Percentiles rank a stretch among this genome's conserved stretches.
These are phyloP conservation scores for Lepidothrix coronata DNA, from an alignment of 2,113 vertebrate genomes.

Conservation along the genomic window DNA sequence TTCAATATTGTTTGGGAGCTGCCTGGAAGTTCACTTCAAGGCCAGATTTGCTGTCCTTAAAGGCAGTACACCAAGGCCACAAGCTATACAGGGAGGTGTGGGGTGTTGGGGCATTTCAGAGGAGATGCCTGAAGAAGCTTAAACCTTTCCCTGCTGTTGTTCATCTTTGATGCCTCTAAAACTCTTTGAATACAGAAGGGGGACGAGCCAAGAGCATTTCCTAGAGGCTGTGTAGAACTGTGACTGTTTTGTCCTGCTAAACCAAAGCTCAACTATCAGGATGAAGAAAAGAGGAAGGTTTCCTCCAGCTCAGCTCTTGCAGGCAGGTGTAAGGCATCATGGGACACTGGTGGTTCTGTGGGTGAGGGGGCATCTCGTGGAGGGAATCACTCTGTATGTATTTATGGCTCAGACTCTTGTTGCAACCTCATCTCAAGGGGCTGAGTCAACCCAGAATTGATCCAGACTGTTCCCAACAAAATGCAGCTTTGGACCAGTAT, in stretches of 20 bases:
- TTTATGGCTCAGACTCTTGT: not conserved
- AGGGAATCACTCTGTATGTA: not conserved
- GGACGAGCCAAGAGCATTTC: not conserved
- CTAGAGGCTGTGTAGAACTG: not conserved
- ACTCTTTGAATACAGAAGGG: not conserved
- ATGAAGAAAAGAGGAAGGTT: not conserved
- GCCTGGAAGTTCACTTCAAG: not conserved
- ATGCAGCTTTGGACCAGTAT: rapidly evolving
- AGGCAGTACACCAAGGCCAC: not conserved
- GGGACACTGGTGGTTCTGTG: rapidly evolving
- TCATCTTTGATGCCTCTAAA: not conserved
- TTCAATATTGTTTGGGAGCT: not conserved
- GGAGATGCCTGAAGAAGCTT: not conserved
- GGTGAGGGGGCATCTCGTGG: not conserved
- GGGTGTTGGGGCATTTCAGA: not conserved
- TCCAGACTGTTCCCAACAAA: not conserved
- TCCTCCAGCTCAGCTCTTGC: not conserved
- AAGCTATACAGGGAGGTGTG: not conserved
- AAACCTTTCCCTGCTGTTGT: not conserved
- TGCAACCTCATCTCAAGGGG: not conserved
- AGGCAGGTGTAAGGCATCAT: not conserved
- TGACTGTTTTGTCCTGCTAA: not conserved
- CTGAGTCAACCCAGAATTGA: not conserved
- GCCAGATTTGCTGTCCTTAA: not conserved
- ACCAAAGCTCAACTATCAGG: not conserved